Conservation (phyloP, 2,113 vertebrate genomes). For the Actenoides hombroni region DNA sequence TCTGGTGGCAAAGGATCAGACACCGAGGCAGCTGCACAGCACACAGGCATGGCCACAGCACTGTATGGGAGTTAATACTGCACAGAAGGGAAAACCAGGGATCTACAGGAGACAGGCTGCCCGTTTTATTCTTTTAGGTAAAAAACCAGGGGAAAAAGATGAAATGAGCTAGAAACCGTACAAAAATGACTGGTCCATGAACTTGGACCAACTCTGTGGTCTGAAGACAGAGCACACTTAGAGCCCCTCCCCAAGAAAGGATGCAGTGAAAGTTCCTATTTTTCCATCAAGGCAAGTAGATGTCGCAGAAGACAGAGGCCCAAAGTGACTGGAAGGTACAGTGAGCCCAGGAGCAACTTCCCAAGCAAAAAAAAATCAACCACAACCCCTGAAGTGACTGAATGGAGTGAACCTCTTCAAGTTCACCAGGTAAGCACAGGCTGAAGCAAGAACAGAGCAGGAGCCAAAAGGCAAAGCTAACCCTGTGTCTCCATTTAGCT, state of each 20-base stretch:
- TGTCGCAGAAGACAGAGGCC: not conserved
- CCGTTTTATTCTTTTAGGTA: not conserved
- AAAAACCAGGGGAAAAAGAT: not conserved
- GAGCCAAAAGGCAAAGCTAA: not conserved
- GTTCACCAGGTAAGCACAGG: not conserved
- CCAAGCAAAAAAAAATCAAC: not conserved
- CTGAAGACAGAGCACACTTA: not conserved
- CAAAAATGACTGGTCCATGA: not conserved
- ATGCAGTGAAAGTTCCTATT: not conserved
- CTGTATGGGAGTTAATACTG: not conserved
- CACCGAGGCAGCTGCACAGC: accelerated
- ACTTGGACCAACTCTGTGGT: not conserved
- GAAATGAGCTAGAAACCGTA: not conserved
- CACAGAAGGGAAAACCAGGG: not conserved
- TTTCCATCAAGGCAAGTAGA: not conserved
- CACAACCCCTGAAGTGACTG: not conserved
- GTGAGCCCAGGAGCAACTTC: not conserved
- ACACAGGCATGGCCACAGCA: not conserved
- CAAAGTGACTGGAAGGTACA: not conserved
- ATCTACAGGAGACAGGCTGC: not conserved
- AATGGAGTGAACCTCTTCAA: not conserved
- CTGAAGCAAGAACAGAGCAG: not conserved
- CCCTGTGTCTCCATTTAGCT: not conserved
- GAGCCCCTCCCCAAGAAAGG: not conserved
- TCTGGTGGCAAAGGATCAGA: not conserved